Evolutionary conservation across 2,797 vertebrate genomes (phyloP).

Genomic region (Periparus ater): DNA sequence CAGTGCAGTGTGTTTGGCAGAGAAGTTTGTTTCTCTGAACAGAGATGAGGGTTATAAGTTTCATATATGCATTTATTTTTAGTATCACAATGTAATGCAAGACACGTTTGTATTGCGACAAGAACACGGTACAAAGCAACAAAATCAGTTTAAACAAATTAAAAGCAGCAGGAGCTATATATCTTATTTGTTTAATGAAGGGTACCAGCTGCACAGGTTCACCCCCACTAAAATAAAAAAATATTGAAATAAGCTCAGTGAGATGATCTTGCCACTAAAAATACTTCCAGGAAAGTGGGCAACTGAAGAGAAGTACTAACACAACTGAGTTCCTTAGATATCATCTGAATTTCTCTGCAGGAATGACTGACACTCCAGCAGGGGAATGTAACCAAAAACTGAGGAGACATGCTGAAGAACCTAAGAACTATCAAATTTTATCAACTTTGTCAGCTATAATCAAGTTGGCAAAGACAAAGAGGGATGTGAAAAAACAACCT

Average conservation of each 20-base stretch:
- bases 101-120: background rate
- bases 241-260: background rate
- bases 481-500: background rate
- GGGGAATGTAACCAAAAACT: background rate
- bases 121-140: background rate
- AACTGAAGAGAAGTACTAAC: background rate
- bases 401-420: background rate
- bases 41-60: background rate
- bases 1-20: background rate
- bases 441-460: background rate
- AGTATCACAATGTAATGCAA: background rate
- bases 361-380: background rate
- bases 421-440: background rate
- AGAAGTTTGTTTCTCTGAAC: background rate
- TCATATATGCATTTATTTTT: background rate
- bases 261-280: background rate
- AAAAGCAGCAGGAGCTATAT: background rate
- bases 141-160: background rate
- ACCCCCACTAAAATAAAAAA: background rate
- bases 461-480: background rate
- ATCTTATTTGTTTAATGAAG: background rate
- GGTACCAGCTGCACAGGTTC: background rate
- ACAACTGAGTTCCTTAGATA: background rate
- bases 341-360: background rate
- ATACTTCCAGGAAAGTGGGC: background rate